Percentiles rank a stretch among this genome's conserved stretches.
Conservation (phyloP, 2,113 vertebrate genomes). For the Thoracochromis brauschi region DNA sequence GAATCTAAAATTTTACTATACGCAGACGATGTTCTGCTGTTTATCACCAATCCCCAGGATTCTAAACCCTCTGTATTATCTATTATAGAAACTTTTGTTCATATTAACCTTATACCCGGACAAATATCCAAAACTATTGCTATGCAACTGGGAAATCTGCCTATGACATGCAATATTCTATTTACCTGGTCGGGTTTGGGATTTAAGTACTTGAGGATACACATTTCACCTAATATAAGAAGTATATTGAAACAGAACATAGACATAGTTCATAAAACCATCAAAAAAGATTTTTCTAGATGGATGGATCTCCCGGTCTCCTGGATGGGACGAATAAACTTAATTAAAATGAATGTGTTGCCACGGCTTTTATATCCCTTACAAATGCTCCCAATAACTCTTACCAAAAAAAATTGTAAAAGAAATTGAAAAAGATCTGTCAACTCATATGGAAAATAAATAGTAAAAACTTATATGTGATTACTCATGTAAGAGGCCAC, state of each 20-base stretch:
- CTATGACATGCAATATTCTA: rapidly evolving
- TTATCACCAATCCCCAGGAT: no score
- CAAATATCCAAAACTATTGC: not conserved
- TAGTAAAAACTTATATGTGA: no score
- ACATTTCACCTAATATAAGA: rapidly evolving
- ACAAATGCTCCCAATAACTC: no score
- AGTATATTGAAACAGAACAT: not conserved
- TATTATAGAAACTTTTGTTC: rapidly evolving
- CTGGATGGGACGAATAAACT: rapidly evolving
- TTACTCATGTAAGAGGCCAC: no score
- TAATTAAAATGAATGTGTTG: no score
- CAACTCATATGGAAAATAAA: no score
- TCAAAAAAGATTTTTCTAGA: rapidly evolving
- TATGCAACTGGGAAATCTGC: not conserved
- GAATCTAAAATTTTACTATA: no score
- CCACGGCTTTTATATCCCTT: no score
- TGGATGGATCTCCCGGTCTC: rapidly evolving
- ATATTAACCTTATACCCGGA: rapidly evolving
- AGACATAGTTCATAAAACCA: rapidly evolving
- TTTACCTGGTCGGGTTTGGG: rapidly evolving
- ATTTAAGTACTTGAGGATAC: not conserved
- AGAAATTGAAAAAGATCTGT: no score
- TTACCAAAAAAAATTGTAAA: no score
- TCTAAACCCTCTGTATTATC: no score
- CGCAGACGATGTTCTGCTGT: rapidly evolving